Conservation (phyloP, 1,140 invertebrate species). For the Chironomus tepperi region DNA sequence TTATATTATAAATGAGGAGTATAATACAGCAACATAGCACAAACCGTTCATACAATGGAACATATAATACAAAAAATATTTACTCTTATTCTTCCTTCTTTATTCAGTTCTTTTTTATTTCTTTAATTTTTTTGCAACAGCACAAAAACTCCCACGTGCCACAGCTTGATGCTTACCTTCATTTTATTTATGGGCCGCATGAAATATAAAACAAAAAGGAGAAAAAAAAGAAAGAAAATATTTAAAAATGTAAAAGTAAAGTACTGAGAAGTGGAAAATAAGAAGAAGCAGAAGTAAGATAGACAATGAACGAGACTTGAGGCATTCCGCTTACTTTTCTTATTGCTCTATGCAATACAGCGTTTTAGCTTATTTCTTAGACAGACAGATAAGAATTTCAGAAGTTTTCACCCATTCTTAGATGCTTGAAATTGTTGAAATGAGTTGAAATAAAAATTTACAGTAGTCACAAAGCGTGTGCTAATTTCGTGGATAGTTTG, state of each 20-base stretch:
- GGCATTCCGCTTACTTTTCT: background rate
- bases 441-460: too few species aligned
- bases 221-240: background rate
- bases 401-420: too few species aligned
- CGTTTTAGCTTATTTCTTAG: background rate
- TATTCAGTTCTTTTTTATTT: background rate
- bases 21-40: too few species aligned
- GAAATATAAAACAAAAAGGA: background rate
- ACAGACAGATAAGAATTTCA: too few species aligned
- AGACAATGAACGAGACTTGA: background rate
- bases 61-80: too few species aligned
- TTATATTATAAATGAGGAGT: too few species aligned
- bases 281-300: background rate
- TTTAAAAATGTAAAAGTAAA: background rate
- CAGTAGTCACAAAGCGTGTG: too few species aligned
- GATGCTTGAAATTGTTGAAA: too few species aligned
- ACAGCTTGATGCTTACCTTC: slow-evolving; percentile 12
- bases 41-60: too few species aligned
- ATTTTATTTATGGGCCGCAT: background rate
- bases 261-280: background rate
- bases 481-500: too few species aligned
- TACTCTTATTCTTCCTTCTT: too few species aligned
- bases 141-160: background rate
- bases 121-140: background rate
- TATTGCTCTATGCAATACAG: background rate